These are phyloP conservation scores for Lerista edwardsae DNA, from an alignment of 2,797 vertebrate species.

Conservation along the genomic window DNA sequence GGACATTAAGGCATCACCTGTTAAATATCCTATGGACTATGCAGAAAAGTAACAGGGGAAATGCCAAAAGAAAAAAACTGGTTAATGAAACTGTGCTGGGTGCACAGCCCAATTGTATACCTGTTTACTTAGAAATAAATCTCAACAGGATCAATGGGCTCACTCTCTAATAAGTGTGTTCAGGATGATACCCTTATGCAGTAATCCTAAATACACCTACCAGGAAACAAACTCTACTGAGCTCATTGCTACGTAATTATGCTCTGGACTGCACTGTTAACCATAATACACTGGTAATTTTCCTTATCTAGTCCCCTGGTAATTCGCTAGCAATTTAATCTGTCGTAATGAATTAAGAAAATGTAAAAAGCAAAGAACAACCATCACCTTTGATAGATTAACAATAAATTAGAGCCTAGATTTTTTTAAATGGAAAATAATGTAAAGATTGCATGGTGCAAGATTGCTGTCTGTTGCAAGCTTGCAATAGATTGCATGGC, in stretches of 20 bases:
- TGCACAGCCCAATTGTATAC: too few relatives aligned
- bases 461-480: too few relatives aligned
- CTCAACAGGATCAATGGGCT: too few relatives aligned
- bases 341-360: neutral
- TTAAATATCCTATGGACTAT: conserved; percentile 5
- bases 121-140: too few relatives aligned
- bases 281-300: neutral
- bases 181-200: too few relatives aligned
- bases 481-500: neutral
- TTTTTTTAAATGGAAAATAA: neutral
- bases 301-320: neutral
- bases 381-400: neutral
- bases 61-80: conserved; percentile 33
- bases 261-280: neutral
- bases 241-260: too few relatives aligned
- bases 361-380: neutral
- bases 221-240: too few relatives aligned
- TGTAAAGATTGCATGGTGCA: too few relatives aligned
- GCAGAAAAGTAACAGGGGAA: conserved; percentile 4
- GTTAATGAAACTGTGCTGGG: conserved; percentile 1
- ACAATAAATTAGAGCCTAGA: neutral
- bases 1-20: conserved; percentile 34
- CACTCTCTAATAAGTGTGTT: too few relatives aligned
- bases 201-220: too few relatives aligned
- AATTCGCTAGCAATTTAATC: neutral